A percentile compares a stretch with the other conserved stretches of the same genome.
Evolutionary conservation across 1,140 invertebrate genomes (phyloP).

Genomic region (Drosophila repletoides): DNA sequence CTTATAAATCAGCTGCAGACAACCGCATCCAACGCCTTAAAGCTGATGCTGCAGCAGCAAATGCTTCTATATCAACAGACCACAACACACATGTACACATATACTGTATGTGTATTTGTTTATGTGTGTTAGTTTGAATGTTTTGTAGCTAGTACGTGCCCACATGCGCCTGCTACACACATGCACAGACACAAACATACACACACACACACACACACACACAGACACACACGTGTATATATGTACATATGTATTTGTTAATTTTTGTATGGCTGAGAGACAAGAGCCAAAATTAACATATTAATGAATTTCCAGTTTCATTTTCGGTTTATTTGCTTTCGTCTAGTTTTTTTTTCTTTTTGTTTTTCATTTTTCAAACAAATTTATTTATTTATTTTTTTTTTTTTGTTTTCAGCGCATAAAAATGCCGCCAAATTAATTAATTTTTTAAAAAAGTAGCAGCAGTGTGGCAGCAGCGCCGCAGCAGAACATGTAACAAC

Average conservation of each 20-base stretch:
- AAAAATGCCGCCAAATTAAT: slow-evolving; percentile 38
- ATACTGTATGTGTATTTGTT: not conserved
- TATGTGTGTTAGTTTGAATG: no score
- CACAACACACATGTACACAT: not conserved
- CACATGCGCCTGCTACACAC: slow-evolving; percentile 26
- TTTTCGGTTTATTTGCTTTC: slow-evolving; percentile 37
- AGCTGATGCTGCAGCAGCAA: slow-evolving; percentile 17
- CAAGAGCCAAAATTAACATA: slow-evolving; percentile 70
- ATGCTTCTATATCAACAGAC: slow-evolving; percentile 7
- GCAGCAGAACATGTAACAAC: slow-evolving; percentile 10
- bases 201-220: no score
- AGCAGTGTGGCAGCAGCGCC: no score
- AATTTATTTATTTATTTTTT: slow-evolving; percentile 1
- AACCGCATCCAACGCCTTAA: slow-evolving; percentile 7
- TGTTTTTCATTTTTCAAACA: slow-evolving; percentile 3
- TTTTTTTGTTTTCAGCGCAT: no score
- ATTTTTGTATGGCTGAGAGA: slow-evolving; percentile 37
- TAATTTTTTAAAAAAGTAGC: slow-evolving; percentile 8
- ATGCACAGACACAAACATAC: no score
- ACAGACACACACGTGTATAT: not conserved
- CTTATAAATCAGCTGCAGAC: slow-evolving; percentile 31
- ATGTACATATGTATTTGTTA: slow-evolving; percentile 9
- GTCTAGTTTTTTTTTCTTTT: slow-evolving; percentile 28
- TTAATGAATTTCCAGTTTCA: slow-evolving; percentile 77
- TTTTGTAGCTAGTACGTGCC: slow-evolving; percentile 25